Base-by-base conservation (phyloP, 2,797 vertebrate genomes). In the Sternotherus odoratus region DNA sequence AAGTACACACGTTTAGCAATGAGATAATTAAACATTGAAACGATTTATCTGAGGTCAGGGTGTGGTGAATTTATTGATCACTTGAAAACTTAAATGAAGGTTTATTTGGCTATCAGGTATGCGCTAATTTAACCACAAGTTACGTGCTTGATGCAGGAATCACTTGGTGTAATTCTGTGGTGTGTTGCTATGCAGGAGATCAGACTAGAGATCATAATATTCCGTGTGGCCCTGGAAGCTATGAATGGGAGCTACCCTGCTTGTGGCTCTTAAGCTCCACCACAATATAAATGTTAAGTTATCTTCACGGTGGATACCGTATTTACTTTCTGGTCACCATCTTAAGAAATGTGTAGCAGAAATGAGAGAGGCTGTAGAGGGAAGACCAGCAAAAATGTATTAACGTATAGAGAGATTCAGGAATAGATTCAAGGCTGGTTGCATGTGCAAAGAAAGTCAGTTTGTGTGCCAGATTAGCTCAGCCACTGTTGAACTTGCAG, bases 191-290 rank as follows among this genome's bases (percentile, higher is more conserved):
- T 72, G 69, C 23, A 72, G 23, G 53, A 82, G 79, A 23, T 78
- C 93, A 83, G 54, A 81, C 83, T 79, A 79, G 91, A 92, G 89
- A 33, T 91, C 16, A 9, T 63, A n/a, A 19, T 63, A 15, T 33
- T 63, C 33, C 8, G n/a, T 0, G 0, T 43, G 79, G 77, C 66
- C 91, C 72, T 79, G 56, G 90, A 90, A 90, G 93, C 91, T 48
- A 33, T 90, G 86, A 87, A 81, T 95, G 93, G 57, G 93, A 93
- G 72, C 36, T 83, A 86, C 6, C 51, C 87, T 63, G 57, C 2
- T 0, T 6, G 48, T 30, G 85, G 8, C 92, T 94, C 86, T 77
- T 21, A 87, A 93, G 88, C 95, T 94, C 94, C 91, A 95, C 92
- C 91, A 0, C 75, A 91, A 33, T 56, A 26, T 80, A 56, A 8